phyloP scores from a whole-genome alignment of 1,140 invertebrate genomes.

The Apis laboriosa region DNA sequence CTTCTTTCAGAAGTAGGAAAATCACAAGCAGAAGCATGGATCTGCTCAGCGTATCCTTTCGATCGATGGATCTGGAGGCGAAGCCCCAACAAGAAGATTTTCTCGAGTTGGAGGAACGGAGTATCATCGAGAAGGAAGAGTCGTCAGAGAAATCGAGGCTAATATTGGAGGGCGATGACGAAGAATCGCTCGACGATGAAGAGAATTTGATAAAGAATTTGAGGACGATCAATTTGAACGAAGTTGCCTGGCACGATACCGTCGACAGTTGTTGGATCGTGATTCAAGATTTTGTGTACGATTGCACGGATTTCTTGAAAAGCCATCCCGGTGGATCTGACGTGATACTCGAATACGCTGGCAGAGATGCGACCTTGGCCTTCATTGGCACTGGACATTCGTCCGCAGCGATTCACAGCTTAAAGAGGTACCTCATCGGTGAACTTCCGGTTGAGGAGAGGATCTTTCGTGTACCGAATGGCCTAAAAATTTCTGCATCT shows the following conservation, averaged over 20 bases:
- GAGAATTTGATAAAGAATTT: not conserved
- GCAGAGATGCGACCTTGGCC: conserved; percentile 91
- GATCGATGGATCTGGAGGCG: conserved; percentile 41
- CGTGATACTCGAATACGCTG: conserved; percentile 92
- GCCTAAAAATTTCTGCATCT: conserved; percentile 69
- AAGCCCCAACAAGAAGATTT: conserved; percentile 13
- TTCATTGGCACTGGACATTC: conserved; percentile 92
- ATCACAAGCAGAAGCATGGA: conserved; percentile 46
- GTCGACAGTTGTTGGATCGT: conserved; percentile 86
- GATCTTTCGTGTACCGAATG: conserved; percentile 84
- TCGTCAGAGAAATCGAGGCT: not conserved
- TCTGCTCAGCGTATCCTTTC: conserved; percentile 47
- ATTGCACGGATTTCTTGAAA: conserved; percentile 87
- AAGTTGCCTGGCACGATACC: conserved; percentile 86
- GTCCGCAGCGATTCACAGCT: conserved; percentile 81
- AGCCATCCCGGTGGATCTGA: conserved; percentile 93
- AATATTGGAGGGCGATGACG: not conserved
- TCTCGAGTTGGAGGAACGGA: conserved; percentile 13
- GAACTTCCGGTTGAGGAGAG: conserved; percentile 86
- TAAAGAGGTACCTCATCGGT: conserved; percentile 87
- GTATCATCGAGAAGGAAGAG: not conserved
- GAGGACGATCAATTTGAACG: conserved; percentile 82
- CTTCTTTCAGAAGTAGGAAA: conserved; percentile 35
- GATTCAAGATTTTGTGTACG: conserved; percentile 88
- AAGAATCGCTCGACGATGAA: not conserved